Evolutionary conservation across 2,797 vertebrate genomes (phyloP).

Genomic region (Peromyscus nudipes): DNA sequence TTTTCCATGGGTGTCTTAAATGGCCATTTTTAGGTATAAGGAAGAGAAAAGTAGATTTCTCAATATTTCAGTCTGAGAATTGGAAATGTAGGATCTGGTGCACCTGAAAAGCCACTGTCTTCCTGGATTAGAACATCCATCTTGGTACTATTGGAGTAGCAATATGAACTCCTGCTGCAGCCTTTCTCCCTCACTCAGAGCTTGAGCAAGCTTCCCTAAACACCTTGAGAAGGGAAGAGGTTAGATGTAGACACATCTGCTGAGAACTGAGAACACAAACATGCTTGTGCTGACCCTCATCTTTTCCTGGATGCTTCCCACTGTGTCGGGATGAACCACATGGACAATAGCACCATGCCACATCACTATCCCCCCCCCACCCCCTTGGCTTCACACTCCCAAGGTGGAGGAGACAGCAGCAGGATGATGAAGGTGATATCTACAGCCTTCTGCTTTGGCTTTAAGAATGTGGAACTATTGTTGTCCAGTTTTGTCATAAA

Average conservation of each 20-base stretch:
- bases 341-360: not conserved
- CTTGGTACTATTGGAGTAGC: not conserved
- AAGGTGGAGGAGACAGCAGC: not conserved
- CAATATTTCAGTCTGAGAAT: not conserved
- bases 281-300: too few species aligned
- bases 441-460: not conserved
- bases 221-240: not conserved
- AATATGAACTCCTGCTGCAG: not conserved
- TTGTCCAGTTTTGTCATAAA: not conserved
- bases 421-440: too few species aligned
- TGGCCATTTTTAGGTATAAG: not conserved
- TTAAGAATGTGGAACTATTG: not conserved
- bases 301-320: not conserved
- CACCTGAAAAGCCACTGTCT: not conserved
- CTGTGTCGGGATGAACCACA: not conserved
- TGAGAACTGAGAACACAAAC: not conserved
- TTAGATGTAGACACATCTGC: not conserved
- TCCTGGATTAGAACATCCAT: not conserved
- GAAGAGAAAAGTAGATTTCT: constrained; percentile 23
- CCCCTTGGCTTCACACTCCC: not conserved
- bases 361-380: not conserved
- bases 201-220: not conserved
- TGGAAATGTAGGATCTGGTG: not conserved
- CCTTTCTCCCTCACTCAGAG: not conserved
- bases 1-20: constrained; percentile 8